A percentile compares a stretch with the other conserved stretches of the same genome.
phyloP scores from a whole-genome alignment of 2,797 vertebrate genomes.

The Graptemys geographica region DNA sequence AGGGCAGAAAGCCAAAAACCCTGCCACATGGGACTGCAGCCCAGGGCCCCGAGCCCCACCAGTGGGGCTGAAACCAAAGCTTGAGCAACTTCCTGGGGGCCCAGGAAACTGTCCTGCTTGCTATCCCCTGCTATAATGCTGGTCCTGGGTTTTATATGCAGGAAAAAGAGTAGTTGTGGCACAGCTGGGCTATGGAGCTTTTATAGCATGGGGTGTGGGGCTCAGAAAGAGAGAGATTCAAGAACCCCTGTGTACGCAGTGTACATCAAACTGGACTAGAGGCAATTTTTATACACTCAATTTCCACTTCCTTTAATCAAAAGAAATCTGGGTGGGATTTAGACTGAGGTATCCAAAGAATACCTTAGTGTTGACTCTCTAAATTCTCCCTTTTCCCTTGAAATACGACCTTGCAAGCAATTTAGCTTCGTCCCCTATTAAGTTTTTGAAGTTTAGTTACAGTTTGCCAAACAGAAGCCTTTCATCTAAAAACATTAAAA shows the following conservation, averaged over 20 bases:
- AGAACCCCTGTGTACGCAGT: neutral
- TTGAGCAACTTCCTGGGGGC: too few species aligned
- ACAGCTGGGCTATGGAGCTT: too few species aligned
- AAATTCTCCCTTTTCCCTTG: neutral
- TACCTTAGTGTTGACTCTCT: neutral
- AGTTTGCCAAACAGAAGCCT: neutral
- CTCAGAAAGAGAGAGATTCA: neutral
- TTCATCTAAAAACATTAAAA: slow-evolving; percentile 47
- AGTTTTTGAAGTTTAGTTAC: slow-evolving; percentile 10
- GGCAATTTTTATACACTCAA: neutral
- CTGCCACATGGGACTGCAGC: too few species aligned
- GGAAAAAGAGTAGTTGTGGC: too few species aligned
- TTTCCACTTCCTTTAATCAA: neutral
- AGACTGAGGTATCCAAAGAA: neutral
- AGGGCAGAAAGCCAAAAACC: too few species aligned
- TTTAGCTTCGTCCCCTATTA: slow-evolving; percentile 1
- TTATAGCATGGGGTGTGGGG: too few species aligned
- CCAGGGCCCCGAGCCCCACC: too few species aligned
- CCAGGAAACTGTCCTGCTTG: too few species aligned
- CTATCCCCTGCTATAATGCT: too few species aligned
- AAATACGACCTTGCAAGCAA: slow-evolving; percentile 45
- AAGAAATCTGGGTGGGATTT: neutral
- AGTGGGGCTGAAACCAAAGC: too few species aligned
- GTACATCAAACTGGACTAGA: neutral
- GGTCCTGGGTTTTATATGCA: too few species aligned